Evolutionary conservation across 2,888 invertebrate species (phyloP), one percentile per base, ranked within the genome.

Genomic region (Ornithoptera priamus): DNA sequence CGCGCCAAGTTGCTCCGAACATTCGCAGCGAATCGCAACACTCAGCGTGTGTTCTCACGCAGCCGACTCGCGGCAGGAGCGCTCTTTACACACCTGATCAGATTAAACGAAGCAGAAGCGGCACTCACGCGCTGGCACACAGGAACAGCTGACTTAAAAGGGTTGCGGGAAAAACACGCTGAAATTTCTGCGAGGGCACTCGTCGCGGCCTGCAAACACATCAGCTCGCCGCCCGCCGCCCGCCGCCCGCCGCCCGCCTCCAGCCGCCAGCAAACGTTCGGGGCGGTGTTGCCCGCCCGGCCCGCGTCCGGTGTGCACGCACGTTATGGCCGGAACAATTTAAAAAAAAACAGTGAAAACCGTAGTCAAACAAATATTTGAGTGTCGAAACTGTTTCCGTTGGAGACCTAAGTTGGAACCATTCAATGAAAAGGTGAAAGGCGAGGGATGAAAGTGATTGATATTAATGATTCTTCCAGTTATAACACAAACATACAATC

Each of bases 61-160:
- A 30, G 30, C 30, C 5, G 30, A 30, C 30, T 30, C 3, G 30
- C 30, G 5, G 5, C 30, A 30, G 30, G 30, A 30, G 30, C 30
- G 30, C 30, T 30, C 4, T 30, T 30, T 30, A 3, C 3, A 30
- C 30, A 30, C 4, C 30, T 42, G 65, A 69, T 20, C 57, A 57
- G 62, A 65, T 65, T 69, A 69, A 61, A 62, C 62, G 15, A 7
- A 42, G 65, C 65, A n/a, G 53, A 18, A 53, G 46, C 61, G 65
- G 69, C 69, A 20, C 62, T 65, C 46, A 39, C 65, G 69, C 58
- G 42, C 57, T 30, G 10, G 15, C 42, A 39, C 50, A n/a, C 59
- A 1, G 8, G 42, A 69, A 65, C 61, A 61, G 69, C 69, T 69
- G 65, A 69, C 69, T 69, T 64, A 57, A 57, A 69, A 69, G 65